Base-by-base conservation (phyloP, 2,888 invertebrate species). In the Yponomeuta cagnagella region DNA sequence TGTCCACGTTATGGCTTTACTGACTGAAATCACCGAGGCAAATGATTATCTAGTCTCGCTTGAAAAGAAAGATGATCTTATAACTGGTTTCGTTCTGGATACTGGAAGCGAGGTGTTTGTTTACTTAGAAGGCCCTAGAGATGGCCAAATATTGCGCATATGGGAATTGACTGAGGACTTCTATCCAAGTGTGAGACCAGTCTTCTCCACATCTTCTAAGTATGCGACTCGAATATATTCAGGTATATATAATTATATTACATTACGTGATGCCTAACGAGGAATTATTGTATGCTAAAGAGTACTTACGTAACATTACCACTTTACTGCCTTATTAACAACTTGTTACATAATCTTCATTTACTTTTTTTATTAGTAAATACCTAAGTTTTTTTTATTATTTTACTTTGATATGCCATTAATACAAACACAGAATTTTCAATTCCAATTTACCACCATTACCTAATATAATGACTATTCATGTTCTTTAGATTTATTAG, bases 21-120 rank as follows among this genome's bases (percentile, higher is more conserved):
- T 88, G 23, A 75, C 75, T 66, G 73, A 75, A 73, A 81, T 91
- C 66, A 75, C 76, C 12, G 79, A 82, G 63, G 79, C 87, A 4
- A 91, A 91, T 73, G 82, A 83, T 63, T 73, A 76, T 2, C 69
- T 79, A 12, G 58, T 76, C 15, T 37, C 70, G 43, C 72, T 72
- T 12, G 75, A 73, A 1, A 75, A 73, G 6, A 79, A 52, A 72
- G 73, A 79, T 9, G 77, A 82, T 10, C 70, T 82, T 58, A 72
- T 92, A 63, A 86, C 90, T 33, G 91, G 91, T 5, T 91, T 90
- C 75, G 83, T 82, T 43, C 33, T 90, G n/a, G 89, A 91, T 74
- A 81, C 82, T 1, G 87, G 89, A 0, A 79, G 81, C 71, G 74
- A 74, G 10, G 81, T 83, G 0, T 31, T 90, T 10, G 76, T 90